Evolutionary conservation across 2,888 invertebrate species (phyloP).

Genomic region (Stenodema calcarata): DNA sequence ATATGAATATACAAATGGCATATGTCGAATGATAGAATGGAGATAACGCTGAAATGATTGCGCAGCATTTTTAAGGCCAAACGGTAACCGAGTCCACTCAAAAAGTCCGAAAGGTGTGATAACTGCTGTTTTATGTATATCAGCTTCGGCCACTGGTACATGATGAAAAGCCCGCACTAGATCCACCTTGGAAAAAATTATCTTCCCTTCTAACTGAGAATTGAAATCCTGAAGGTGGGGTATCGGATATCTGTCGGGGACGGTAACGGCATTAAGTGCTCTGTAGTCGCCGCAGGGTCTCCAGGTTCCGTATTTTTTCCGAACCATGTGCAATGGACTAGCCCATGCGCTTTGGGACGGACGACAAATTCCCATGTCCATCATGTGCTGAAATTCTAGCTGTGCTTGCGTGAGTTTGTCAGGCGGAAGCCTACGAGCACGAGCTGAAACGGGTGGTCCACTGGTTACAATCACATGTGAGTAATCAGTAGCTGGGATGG

Average conservation of each 20-base stretch:
- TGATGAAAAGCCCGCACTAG: slow-evolving; percentile 59
- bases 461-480: slow-evolving; percentile 31
- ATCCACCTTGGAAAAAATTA: slow-evolving; percentile 55
- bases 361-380: slow-evolving; percentile 45
- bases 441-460: slow-evolving; percentile 59
- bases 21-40: slow-evolving; percentile 53
- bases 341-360: slow-evolving; percentile 45
- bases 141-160: slow-evolving; percentile 59
- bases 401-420: slow-evolving; percentile 58
- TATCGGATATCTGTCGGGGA: slow-evolving; percentile 60
- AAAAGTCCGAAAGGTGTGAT: slow-evolving; percentile 47
- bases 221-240: slow-evolving; percentile 59
- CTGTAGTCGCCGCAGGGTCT: slow-evolving; percentile 61
- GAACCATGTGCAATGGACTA: slow-evolving; percentile 33
- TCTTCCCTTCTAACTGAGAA: slow-evolving; percentile 56
- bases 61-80: slow-evolving; percentile 56
- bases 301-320: slow-evolving; percentile 56
- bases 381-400: slow-evolving; percentile 34
- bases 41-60: slow-evolving; percentile 58
- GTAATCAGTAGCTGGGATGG: background rate
- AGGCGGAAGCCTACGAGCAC: slow-evolving; percentile 53
- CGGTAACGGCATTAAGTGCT: slow-evolving; percentile 59
- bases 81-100: slow-evolving; percentile 53
- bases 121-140: slow-evolving; percentile 53
- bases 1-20: slow-evolving; percentile 56